These are phyloP conservation scores for Limnephilus rhombicus DNA, from an alignment of 2,888 invertebrate species.

Conservation along the genomic window DNA sequence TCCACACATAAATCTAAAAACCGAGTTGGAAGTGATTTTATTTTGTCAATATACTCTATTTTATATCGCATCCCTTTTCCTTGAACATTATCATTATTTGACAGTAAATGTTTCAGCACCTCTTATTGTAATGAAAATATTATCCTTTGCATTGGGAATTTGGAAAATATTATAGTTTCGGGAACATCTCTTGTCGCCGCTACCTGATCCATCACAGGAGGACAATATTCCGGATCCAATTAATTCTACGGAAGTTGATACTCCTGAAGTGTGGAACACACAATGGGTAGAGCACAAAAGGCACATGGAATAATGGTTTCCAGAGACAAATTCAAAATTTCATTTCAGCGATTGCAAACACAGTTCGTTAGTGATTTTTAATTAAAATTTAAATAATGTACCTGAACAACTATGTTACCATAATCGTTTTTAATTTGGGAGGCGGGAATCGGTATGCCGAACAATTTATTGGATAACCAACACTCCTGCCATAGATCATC, in stretches of 20 bases:
- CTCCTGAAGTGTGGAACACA: not conserved
- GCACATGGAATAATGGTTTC: not conserved
- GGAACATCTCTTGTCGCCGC: not conserved
- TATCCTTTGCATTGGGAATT: not conserved
- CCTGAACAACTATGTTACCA: too few relatives aligned
- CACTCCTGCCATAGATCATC: too few relatives aligned
- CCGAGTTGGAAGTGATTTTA: not conserved
- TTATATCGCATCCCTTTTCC: not conserved
- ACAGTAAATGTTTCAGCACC: not conserved
- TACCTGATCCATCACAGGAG: constrained; percentile 17
- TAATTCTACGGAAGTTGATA: not conserved
- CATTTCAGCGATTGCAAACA: not conserved
- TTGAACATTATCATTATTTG: not conserved
- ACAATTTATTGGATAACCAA: too few relatives aligned
- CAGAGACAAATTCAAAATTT: not conserved
- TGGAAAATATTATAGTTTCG: not conserved
- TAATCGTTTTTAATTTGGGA: too few relatives aligned
- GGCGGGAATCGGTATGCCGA: too few relatives aligned
- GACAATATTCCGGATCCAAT: constrained; percentile 4
- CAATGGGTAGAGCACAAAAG: not conserved
- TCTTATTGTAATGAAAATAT: not conserved
- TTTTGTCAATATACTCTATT: not conserved
- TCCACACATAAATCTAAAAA: not conserved
- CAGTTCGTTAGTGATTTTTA: not conserved
- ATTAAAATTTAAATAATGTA: not conserved